Conservation (phyloP, 2,113 vertebrate species). For the Gymnorhina tibicen region DNA sequence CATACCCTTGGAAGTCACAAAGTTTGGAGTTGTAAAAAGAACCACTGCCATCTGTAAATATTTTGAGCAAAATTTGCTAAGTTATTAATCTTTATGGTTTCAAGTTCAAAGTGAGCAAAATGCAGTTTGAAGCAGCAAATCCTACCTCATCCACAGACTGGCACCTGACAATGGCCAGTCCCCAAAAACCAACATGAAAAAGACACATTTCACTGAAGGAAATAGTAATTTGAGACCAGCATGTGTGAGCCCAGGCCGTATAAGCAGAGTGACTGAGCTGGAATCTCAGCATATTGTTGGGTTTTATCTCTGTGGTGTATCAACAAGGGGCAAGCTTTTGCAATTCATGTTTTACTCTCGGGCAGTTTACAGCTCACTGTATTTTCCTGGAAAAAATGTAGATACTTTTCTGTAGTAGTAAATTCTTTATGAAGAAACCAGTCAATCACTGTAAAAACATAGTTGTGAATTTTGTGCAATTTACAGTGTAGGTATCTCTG, state of each 20-base stretch:
- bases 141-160: neutral
- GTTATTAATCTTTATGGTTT: neutral
- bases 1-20: neutral
- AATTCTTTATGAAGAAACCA: slow-evolving; percentile 24
- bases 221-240: neutral
- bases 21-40: neutral
- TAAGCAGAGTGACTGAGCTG: neutral
- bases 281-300: neutral
- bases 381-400: neutral
- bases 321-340: neutral
- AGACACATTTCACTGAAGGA: fast-evolving
- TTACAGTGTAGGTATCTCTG: neutral
- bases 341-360: neutral
- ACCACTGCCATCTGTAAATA: neutral
- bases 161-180: neutral
- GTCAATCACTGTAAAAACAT: neutral
- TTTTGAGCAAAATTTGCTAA: neutral
- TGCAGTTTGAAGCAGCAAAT: neutral
- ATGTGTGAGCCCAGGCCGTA: neutral
- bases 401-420: neutral
- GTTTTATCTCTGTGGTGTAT: neutral
- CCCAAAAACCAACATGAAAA: neutral
- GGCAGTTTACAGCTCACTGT: neutral
- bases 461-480: neutral
- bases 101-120: neutral